phyloP scores from a whole-genome alignment of 92 coral and sea anemone species.

The Siderastrea siderea region DNA sequence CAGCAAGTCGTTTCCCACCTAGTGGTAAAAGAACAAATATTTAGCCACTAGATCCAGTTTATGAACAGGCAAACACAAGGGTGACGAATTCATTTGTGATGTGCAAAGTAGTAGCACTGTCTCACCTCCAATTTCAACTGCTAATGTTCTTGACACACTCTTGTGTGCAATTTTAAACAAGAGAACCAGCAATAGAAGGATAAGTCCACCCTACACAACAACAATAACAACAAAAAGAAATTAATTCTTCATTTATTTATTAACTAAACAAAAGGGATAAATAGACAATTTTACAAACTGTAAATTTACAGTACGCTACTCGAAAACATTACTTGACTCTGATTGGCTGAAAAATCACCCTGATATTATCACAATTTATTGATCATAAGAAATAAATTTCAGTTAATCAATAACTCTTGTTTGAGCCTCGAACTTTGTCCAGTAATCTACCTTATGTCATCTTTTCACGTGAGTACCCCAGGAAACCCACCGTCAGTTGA shows the following conservation, averaged over 20 bases:
- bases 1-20: slow-evolving; percentile 97
- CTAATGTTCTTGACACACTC: slow-evolving; percentile 92
- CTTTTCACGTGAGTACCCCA: too few relatives aligned
- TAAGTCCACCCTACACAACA: slow-evolving; percentile 86
- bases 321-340: too few relatives aligned
- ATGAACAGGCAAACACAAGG: neutral
- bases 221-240: neutral
- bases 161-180: slow-evolving; percentile 93
- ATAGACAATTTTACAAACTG: too few relatives aligned
- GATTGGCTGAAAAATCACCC: too few relatives aligned
- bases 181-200: slow-evolving; percentile 80
- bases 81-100: neutral
- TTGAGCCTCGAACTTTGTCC: too few relatives aligned
- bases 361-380: too few relatives aligned
- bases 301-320: too few relatives aligned
- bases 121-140: slow-evolving; percentile 98
- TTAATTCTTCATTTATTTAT: neutral
- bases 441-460: too few relatives aligned
- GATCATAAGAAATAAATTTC: too few relatives aligned
- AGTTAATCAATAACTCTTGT: too few relatives aligned
- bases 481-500: too few relatives aligned
- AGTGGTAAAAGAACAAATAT: slow-evolving; percentile 7
- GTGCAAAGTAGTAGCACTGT: neutral
- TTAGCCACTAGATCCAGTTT: neutral
- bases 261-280: neutral